phyloP scores from a whole-genome alignment of 2,113 vertebrate species.

The Kryptolebias marmoratus region DNA sequence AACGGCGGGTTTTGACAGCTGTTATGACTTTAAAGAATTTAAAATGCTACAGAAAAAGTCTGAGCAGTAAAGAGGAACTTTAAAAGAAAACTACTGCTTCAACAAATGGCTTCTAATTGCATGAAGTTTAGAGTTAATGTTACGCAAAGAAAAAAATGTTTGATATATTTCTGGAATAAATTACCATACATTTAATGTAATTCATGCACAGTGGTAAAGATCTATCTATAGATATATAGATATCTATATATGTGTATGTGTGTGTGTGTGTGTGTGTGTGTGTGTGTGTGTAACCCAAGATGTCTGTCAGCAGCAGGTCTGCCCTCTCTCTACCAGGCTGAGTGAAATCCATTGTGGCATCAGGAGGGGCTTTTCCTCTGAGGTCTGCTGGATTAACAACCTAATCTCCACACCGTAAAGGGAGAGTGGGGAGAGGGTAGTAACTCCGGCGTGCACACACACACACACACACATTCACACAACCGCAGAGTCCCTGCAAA shows the following conservation, averaged over 20 bases:
- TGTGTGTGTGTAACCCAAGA: constrained; percentile 35
- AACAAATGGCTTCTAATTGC: no score
- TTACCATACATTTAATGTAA: no score
- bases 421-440: constrained; percentile 52
- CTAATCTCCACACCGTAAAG: constrained; percentile 70
- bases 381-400: constrained; percentile 73
- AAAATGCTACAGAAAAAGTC: no score
- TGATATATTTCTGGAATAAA: no score
- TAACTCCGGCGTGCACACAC: constrained; percentile 17
- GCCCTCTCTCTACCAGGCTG: constrained; percentile 56
- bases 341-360: constrained; percentile 71
- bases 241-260: constrained; percentile 15
- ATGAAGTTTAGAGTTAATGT: no score
- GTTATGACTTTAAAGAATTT: no score
- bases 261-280: constrained; percentile 23
- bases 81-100: no score
- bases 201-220: no score
- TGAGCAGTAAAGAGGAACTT: no score
- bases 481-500: constrained; percentile 25
- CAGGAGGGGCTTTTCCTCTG: constrained; percentile 65
- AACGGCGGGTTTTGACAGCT: no score
- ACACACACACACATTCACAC: constrained; percentile 21
- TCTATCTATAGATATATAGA: neutral
- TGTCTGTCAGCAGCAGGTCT: constrained; percentile 60
- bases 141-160: no score